Evolutionary conservation across 2,797 vertebrate genomes (phyloP).

Genomic region (Poliocrania exsul): DNA sequence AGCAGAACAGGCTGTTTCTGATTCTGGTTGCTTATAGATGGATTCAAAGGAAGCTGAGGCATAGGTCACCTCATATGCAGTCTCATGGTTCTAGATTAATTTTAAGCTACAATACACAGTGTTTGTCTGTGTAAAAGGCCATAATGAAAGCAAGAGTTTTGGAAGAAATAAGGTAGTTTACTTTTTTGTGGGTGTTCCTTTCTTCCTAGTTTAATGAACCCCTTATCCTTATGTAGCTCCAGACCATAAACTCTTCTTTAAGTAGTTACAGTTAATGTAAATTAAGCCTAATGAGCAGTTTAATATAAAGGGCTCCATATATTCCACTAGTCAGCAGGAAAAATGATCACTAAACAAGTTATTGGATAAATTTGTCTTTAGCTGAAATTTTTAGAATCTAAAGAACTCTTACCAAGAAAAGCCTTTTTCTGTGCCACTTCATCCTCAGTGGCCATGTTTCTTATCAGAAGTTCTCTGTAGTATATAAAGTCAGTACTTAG

Average conservation of each 20-base stretch:
- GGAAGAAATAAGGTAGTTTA: neutral
- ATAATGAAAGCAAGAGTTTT: neutral
- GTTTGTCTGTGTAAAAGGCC: neutral
- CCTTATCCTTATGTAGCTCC: neutral
- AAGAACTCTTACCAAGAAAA: neutral
- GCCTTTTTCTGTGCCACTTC: neutral
- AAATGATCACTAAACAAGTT: neutral
- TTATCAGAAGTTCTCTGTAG: neutral
- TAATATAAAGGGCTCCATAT: neutral
- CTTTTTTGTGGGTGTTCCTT: neutral
- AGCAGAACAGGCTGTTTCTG: neutral
- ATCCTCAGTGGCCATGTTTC: neutral
- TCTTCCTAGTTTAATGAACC: neutral
- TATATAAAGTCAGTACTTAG: neutral
- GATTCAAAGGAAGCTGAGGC: neutral
- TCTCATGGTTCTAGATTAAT: neutral
- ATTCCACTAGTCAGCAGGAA: neutral
- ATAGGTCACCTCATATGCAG: neutral
- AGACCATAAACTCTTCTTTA: neutral
- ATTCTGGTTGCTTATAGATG: neutral
- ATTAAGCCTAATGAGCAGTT: neutral
- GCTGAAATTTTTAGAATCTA: neutral
- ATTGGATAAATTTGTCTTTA: neutral
- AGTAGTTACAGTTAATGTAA: neutral
- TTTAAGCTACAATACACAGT: neutral